Evolutionary conservation across 2,797 vertebrate species (phyloP), one percentile per base, ranked within the genome.

Genomic region (Neosilurus mollespiculum): DNA sequence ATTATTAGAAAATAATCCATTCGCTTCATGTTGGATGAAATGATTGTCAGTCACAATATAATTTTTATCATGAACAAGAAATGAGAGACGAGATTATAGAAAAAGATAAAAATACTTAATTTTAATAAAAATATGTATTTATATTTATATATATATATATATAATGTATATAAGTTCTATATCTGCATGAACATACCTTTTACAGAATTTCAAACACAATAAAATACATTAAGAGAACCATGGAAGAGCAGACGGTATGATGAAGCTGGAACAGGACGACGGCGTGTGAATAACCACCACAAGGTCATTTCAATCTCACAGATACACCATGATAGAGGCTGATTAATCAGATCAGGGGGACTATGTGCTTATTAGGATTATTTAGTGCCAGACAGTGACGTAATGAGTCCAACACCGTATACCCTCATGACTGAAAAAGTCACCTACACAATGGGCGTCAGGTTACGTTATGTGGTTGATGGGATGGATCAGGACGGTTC

Each of bases 121-220:
- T 90, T 95, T 93, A 93, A 92, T 94, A 94, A 94, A 94, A 95
- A 95, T 94, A 94, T 22, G 61, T 53, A 12, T 78, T 20, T 20
- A 16, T 67, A 37, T 71, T 4, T 71, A 51, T 71, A 51, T 76
- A 10, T 59, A 12, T 59, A 76, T 77, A 43, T 61, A 90, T 78
- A 62, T 62, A 77, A 82, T 53, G 56, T 85, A 84, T 82, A 86
- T 73, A 85, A 86, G 83, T 70, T 87, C 82, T 53, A 88, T 73
- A 76, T 91, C 72, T 88, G 88, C 92, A 94, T 92, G 90, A 92
- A 90, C 88, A 90, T 88, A 89, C 81, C 87, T 65, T 85, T 79
- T 82, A 58, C 88, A 90, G 84, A 90, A 76, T 88, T 90, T 91
- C 4, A 49, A 49, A 51, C n/a, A 78, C 15, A 65, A 15, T 12